phyloP scores from a whole-genome alignment of 2,113 vertebrate species.

The Callopanchax toddi region DNA sequence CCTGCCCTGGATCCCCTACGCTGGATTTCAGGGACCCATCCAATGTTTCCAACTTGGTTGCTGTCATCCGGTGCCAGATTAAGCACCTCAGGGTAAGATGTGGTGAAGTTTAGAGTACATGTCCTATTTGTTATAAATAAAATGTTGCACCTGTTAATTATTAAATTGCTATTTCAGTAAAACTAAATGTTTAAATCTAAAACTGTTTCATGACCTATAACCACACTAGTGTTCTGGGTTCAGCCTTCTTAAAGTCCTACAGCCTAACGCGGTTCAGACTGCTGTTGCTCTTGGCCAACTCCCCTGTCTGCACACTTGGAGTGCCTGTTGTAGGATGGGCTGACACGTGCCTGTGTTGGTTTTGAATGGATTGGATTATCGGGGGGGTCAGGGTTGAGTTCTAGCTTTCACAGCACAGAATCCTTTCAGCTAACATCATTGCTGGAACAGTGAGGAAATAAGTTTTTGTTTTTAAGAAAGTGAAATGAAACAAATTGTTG shows the following conservation, averaged over 20 bases:
- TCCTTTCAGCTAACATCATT: constrained; percentile 30
- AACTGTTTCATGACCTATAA: not conserved
- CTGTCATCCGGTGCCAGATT: constrained; percentile 84
- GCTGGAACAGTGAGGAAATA: not conserved
- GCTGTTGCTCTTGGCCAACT: constrained; percentile 32
- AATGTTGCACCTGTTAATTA: no score
- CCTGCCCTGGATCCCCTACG: constrained; percentile 79
- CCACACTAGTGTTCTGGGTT: not conserved
- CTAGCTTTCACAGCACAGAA: constrained; percentile 22
- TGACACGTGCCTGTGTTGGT: constrained; percentile 41
- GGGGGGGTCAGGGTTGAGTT: constrained; percentile 34
- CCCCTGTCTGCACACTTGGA: constrained; percentile 44
- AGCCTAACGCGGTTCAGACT: constrained; percentile 45
- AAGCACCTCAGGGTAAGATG: constrained; percentile 83
- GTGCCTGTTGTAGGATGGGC: constrained; percentile 5
- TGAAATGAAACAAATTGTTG: no score
- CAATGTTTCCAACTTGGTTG: constrained; percentile 81
- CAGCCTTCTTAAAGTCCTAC: constrained; percentile 13
- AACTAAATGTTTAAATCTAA: not conserved
- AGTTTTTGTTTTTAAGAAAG: no score
- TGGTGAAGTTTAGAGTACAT: not conserved
- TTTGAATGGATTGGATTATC: constrained; percentile 62
- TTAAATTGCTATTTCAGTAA: no score
- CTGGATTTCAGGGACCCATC: constrained; percentile 83
- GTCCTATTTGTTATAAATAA: not conserved